A percentile compares a stretch with the other conserved stretches of the same genome.
These are phyloP conservation scores for Coracopsis vasa DNA, from an alignment of 2,113 vertebrate species.

Conservation along the genomic window DNA sequence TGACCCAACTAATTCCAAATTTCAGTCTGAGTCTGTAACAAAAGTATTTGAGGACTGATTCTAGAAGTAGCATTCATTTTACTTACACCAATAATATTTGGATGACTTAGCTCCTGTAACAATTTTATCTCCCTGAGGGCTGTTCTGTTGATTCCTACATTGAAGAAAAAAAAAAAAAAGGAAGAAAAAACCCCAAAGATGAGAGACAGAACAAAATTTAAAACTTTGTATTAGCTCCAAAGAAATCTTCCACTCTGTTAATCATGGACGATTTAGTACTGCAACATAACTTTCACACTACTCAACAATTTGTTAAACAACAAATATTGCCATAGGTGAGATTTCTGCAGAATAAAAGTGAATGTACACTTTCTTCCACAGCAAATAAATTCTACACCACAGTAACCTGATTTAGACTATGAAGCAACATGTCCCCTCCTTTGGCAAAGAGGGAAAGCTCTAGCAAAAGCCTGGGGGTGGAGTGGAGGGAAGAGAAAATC, in stretches of 20 bases:
- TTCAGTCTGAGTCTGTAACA: background rate
- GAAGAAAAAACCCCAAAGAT: background rate
- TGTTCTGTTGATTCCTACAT: conserved; percentile 94
- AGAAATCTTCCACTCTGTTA: background rate
- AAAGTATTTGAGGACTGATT: background rate
- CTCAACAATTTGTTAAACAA: background rate
- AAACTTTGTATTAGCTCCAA: background rate
- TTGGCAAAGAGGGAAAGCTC: background rate
- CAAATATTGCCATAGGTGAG: background rate
- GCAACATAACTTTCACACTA: background rate
- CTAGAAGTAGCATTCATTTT: conserved; percentile 8
- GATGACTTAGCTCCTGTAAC: conserved; percentile 93
- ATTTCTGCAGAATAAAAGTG: background rate
- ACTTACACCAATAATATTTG: conserved; percentile 97
- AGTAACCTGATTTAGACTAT: background rate
- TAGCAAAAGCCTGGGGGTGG: background rate
- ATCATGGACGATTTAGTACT: background rate
- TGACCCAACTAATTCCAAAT: background rate
- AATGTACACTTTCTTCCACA: background rate
- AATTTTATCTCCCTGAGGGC: conserved; percentile 96
- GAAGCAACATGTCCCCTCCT: background rate
- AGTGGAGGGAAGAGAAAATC: background rate
- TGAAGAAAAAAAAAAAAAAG: background rate
- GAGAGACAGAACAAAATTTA: background rate
- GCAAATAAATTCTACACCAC: background rate